Base-by-base conservation (phyloP, 2,113 vertebrate species). In the Neolamprologus sp. region DNA sequence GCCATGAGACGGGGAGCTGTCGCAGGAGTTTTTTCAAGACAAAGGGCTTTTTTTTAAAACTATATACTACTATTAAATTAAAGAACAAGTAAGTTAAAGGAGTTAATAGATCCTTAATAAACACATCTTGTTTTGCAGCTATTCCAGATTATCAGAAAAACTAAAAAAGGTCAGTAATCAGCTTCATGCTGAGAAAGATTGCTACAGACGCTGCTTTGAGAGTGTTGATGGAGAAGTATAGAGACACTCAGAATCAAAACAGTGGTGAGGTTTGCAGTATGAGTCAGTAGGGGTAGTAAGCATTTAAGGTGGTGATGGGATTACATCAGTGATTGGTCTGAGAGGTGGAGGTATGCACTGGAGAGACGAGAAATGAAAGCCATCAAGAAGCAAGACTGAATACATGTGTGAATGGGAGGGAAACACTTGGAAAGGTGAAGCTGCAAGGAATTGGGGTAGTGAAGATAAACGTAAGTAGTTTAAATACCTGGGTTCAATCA, bases 1-100 rank as follows among this genome's bases (percentile, higher is more conserved):
- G 73, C 17, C 45, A 30, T 51, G 28, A 78, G 73, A 51, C 1
- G 7, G 7, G 16, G 23, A 78, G 73, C 26, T n/a, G 23, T 49
- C 4, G 3, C 26, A 19, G 23, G 14, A 30, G 42, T 13, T 78
- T 78, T 78, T 49, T 78, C 26, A 49, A 78, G 30, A 49, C 26
- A 49, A 17, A 19, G 28, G 57, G 4, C 2, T 17, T 7, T 42
- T 55, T 58, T 58, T 6, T 0, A 0, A 45, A 19, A 57, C 57
- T 33, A 60, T 60, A 33, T 33, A 60, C 28, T 33, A 33, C 42
- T 49, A 28, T 28, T 28, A 30, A 26, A 28, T 47, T 28, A 28
- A 6, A 28, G 21, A 17, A 75, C 68, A 75, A 47, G 68, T 26
- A 17, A 17, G n/a, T 73, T 73, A 73, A 73, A 73, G 68, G 14